Evolutionary conservation across 1,140 invertebrate genomes (phyloP).

Genomic region (Lordiphosa clarofinis): DNA sequence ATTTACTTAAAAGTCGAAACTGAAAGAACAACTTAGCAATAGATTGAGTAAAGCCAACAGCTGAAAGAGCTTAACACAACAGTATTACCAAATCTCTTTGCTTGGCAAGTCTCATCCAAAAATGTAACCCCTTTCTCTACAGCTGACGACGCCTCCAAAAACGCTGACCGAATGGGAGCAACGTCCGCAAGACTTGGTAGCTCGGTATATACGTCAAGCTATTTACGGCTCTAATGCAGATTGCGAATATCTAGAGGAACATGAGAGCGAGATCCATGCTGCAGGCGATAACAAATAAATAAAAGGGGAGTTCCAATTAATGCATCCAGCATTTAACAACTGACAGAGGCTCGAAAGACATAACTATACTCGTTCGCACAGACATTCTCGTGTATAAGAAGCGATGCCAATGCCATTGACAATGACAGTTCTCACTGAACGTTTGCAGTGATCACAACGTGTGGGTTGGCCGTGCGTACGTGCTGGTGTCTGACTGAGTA

Average conservation of each 20-base stretch:
- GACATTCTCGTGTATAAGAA: too few species aligned
- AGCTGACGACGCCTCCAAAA: constrained; percentile 19
- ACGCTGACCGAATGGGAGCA: constrained; percentile 20
- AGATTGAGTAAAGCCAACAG: too few species aligned
- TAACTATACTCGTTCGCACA: too few species aligned
- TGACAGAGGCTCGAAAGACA: too few species aligned
- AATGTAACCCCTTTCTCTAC: background rate
- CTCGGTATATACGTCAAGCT: constrained; percentile 39
- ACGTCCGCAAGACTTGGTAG: constrained; percentile 27
- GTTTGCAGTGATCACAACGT: constrained; percentile 12
- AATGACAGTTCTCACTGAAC: constrained; percentile 16
- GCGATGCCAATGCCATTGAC: too few species aligned
- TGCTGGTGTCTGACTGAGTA: background rate
- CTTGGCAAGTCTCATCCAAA: too few species aligned
- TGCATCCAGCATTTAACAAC: too few species aligned
- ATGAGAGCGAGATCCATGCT: background rate
- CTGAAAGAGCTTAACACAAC: too few species aligned
- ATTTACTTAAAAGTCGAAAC: too few species aligned
- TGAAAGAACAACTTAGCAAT: too few species aligned
- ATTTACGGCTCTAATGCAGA: constrained; percentile 7
- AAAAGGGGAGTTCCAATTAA: background rate
- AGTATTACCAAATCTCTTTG: too few species aligned
- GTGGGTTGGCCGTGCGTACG: background rate
- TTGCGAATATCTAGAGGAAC: constrained; percentile 1
- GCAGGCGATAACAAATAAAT: background rate